Conservation (phyloP, 2,113 vertebrate species). For the Chaenocephalus aceratus region DNA sequence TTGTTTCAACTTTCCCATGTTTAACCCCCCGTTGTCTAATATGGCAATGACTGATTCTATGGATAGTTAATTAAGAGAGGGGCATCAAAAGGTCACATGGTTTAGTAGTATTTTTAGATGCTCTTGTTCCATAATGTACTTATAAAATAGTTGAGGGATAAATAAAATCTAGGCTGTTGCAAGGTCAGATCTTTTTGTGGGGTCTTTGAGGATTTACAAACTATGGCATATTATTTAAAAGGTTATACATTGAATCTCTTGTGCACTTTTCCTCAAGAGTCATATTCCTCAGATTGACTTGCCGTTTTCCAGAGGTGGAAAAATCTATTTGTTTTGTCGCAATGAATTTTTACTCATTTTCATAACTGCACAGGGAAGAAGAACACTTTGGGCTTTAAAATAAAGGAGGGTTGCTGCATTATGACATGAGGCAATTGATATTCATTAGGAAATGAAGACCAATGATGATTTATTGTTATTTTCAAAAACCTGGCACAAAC, state of each 20-base stretch:
- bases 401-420: not conserved
- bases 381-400: not conserved
- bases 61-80: not conserved
- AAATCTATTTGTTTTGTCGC: too few species aligned
- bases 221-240: too few species aligned
- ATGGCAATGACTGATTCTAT: constrained; percentile 4
- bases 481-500: not conserved
- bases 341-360: too few species aligned
- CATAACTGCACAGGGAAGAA: too few species aligned
- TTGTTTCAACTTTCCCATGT: constrained; percentile 39
- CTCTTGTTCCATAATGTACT: constrained; percentile 9
- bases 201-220: not conserved
- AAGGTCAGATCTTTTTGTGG: not conserved
- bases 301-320: too few species aligned
- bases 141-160: constrained; percentile 8
- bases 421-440: not conserved
- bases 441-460: not conserved
- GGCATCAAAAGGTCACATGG: not conserved
- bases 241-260: too few species aligned
- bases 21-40: constrained; percentile 12
- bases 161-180: not conserved
- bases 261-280: too few species aligned
- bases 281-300: too few species aligned
- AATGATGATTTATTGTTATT: not conserved
- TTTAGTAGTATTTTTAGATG: not conserved